Base-by-base conservation (phyloP, 2,797 vertebrate genomes). In the Stomatorhinus walkeri region DNA sequence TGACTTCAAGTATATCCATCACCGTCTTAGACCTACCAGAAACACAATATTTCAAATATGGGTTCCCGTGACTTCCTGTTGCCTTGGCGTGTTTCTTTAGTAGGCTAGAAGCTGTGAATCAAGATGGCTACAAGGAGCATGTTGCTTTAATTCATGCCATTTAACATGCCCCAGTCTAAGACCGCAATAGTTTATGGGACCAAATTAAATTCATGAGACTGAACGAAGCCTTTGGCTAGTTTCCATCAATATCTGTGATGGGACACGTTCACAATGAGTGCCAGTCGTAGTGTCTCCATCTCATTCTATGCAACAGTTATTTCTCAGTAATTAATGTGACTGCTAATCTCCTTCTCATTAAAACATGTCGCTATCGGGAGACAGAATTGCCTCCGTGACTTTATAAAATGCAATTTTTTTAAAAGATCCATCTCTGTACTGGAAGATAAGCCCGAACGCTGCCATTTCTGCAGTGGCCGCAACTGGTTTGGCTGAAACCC, bases 321-420 rank as follows among this genome's bases (percentile, higher is more conserved):
- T 79, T 79, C 72, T 79, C 72, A 79, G 19, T 79, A 79, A 79
- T 40, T 79, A 79, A 79, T 79, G 72, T 79, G 72, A 79, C 40
- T 79, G 72, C 72, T 79, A 79, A 79, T 79, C 72, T 79, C 72
- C 32, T 79, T 43, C 72, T 79, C 72, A 79, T 79, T 79, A 79
- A 79, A 79, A 79, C 19, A 79, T 79, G 40, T 79, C 72, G 72
- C 72, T 79, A 79, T 40, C 72, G 72, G 72, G 72, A 79, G 36
- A 79, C 72, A 43, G 72, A 79, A 79, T 72, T 43, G 36, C 72
- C 72, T 79, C 40, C 72, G 36, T 79, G 72, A 43, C 72, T 79
- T 79, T 79, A 79, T 79, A 79, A 79, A 79, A 79, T 79, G 72
- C 36, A 79, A 16, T 46, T 79, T 43, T 79, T 79, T 79, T 79